phyloP scores from a whole-genome alignment of 2,888 invertebrate species.

The Drosophila greeni region DNA sequence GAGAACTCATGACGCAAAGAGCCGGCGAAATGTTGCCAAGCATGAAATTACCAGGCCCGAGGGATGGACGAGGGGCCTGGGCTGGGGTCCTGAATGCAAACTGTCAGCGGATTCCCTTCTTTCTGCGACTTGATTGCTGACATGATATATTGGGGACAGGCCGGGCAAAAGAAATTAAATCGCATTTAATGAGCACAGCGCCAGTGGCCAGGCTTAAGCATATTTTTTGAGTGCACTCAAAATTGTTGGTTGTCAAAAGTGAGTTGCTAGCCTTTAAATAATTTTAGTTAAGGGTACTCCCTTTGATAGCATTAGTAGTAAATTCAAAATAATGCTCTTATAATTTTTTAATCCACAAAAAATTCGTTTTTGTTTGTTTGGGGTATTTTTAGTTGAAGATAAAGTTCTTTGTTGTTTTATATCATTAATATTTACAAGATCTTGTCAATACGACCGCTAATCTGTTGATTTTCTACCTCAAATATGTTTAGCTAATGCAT shows the following conservation, averaged over 20 bases:
- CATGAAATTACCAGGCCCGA: slow-evolving; percentile 61
- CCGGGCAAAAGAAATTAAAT: slow-evolving; percentile 56
- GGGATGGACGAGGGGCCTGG: slow-evolving; percentile 14
- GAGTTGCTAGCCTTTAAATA: neutral
- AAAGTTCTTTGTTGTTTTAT: neutral
- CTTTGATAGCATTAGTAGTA: neutral
- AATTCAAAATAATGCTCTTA: neutral
- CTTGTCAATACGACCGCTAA: neutral
- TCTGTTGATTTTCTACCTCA: neutral
- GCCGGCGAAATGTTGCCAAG: slow-evolving; percentile 63
- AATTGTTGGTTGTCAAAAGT: neutral
- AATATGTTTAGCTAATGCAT: neutral
- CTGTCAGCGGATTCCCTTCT: slow-evolving; percentile 65
- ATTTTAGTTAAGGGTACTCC: no score
- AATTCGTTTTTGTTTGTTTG: no score
- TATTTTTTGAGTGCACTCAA: slow-evolving; percentile 37
- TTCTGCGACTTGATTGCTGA: slow-evolving; percentile 60
- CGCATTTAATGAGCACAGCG: slow-evolving; percentile 65
- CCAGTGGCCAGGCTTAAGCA: slow-evolving; percentile 35
- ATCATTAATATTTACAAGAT: neutral
- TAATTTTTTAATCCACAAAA: no score
- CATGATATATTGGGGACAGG: slow-evolving; percentile 54
- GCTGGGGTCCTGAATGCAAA: slow-evolving; percentile 35
- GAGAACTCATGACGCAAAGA: slow-evolving; percentile 34
- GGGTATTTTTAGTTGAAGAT: neutral